A percentile compares a stretch with the other conserved stretches of the same genome.
phyloP scores from a whole-genome alignment of 2,113 vertebrate species.

The Opisthocomus hoazin region DNA sequence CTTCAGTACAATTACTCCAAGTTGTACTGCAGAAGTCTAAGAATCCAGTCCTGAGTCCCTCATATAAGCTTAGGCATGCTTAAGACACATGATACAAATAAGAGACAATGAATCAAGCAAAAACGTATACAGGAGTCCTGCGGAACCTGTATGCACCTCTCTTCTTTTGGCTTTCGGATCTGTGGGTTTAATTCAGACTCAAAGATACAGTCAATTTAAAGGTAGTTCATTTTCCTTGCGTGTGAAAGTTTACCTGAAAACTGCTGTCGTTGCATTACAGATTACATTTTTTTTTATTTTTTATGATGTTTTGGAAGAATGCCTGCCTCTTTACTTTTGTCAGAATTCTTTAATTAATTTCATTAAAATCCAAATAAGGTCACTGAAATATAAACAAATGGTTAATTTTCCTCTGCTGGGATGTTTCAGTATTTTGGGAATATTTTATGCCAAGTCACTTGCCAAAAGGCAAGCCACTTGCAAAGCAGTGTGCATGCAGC shows the following conservation, averaged over 20 bases:
- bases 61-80: background rate
- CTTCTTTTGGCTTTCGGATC: background rate
- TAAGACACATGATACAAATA: background rate
- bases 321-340: background rate
- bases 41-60: background rate
- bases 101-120: background rate
- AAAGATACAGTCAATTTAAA: background rate
- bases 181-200: background rate
- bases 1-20: slow-evolving; percentile 28
- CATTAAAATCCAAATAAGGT: background rate
- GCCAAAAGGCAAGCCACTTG: background rate
- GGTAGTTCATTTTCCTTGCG: background rate
- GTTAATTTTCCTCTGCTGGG: background rate
- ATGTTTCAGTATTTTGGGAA: background rate
- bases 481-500: background rate
- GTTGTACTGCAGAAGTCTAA: background rate
- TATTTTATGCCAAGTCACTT: slow-evolving; percentile 3
- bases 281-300: background rate
- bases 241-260: background rate
- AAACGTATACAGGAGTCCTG: background rate
- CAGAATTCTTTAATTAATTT: background rate
- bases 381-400: background rate
- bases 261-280: background rate
- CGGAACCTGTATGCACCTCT: background rate
- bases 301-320: background rate